Conservation (phyloP, 2,113 vertebrate species). For the Cettia cetti region DNA sequence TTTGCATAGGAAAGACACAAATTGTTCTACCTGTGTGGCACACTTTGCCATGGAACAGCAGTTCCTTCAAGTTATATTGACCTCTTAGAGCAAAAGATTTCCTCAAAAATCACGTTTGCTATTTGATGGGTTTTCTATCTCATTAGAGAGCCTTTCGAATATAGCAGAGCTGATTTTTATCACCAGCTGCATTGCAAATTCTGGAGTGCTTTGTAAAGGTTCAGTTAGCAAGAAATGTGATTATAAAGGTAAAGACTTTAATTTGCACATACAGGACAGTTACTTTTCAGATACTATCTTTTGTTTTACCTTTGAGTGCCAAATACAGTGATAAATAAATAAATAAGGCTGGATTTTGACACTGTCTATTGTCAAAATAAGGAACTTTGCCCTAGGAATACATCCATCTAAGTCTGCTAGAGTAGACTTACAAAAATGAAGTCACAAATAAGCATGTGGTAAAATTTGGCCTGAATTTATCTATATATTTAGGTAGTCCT, state of each 20-base stretch:
- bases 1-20: not conserved
- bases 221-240: not conserved
- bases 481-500: not conserved
- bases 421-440: not conserved
- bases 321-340: not conserved
- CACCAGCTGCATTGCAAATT: not conserved
- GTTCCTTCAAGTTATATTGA: not conserved
- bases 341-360: not conserved
- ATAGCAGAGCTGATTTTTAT: not conserved
- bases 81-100: not conserved
- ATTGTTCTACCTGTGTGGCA: not conserved
- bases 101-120: not conserved
- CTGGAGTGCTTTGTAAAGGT: not conserved
- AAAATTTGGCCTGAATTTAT: not conserved
- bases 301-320: not conserved
- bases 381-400: not conserved
- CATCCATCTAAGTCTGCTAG: not conserved
- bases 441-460: not conserved
- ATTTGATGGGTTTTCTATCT: not conserved
- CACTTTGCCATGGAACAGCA: not conserved
- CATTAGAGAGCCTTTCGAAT: not conserved
- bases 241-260: not conserved
- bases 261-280: not conserved
- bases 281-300: not conserved
- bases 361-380: not conserved